Percentiles rank a stretch among this genome's conserved stretches.
phyloP scores from a whole-genome alignment of 2,888 invertebrate genomes.

The Slavum lentiscoides region DNA sequence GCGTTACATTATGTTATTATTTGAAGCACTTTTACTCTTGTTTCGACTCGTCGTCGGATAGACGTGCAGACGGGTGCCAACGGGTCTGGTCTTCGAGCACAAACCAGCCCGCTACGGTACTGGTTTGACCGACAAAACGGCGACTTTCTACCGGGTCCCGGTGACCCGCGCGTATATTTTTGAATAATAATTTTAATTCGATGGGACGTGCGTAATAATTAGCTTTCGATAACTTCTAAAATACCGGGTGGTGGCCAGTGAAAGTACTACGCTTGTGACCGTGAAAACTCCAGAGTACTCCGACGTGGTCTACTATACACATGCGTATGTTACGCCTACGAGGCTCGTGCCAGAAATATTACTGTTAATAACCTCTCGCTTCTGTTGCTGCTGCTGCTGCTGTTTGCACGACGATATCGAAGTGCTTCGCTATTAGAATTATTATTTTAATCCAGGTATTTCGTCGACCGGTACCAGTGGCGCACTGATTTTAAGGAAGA shows the following conservation, averaged over 20 bases:
- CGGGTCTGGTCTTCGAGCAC: conserved; percentile 38
- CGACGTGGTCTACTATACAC: neutral
- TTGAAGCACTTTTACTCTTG: too few relatives aligned
- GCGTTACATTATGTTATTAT: too few relatives aligned
- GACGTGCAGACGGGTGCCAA: conserved; percentile 21
- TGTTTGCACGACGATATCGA: too few relatives aligned
- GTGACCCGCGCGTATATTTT: neutral
- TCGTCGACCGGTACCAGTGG: too few relatives aligned
- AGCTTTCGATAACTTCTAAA: conserved; percentile 32
- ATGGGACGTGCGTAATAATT: neutral
- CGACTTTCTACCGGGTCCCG: conserved; percentile 5
- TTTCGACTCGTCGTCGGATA: too few relatives aligned
- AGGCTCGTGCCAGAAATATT: neutral
- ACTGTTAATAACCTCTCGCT: neutral
- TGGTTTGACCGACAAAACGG: conserved; percentile 32
- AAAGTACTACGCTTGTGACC: conserved; percentile 39
- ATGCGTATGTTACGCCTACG: neutral
- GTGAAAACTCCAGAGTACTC: conserved; percentile 33
- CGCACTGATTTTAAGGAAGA: too few relatives aligned
- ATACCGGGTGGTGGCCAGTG: conserved; percentile 2
- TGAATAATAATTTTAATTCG: neutral
- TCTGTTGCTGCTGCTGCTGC: too few relatives aligned
- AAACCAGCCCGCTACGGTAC: neutral
- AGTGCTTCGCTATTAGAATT: too few relatives aligned
- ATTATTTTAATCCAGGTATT: too few relatives aligned